Evolutionary conservation across 1,140 invertebrate species (phyloP), one percentile per base, ranked within the genome.

Genomic region (Choristoneura fumiferana): DNA sequence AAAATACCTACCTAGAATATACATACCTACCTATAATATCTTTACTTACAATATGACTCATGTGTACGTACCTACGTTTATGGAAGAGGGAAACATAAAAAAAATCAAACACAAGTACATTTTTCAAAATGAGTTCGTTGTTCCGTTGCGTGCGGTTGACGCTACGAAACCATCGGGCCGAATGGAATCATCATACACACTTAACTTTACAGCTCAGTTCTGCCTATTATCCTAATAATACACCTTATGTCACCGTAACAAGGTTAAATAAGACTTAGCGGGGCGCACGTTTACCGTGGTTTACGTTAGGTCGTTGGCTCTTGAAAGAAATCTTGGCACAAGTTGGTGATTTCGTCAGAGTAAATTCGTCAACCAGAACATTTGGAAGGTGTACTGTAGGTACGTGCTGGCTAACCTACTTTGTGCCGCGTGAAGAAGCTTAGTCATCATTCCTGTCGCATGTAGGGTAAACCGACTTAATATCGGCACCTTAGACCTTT

Each of bases 291-390:
- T 54, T 58, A 67, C 62, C 60, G 40, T 65, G 54, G 69, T 60
- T 58, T 60, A 58, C 56, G 58, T 58, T 71, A 75, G 84, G 84
- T 87, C 81, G 74, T 79, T 87, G 84, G 69, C 84, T 84, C 74
- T 80, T 73, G 67, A 76, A 84, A 84, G 76, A 84, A 83, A 83
- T 83, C 77, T 87, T 87, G 81, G 84, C 84, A 87, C 70, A 73
- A 67, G 72, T 60, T 70, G 59, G 62, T 69, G 71, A 80, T 83
- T 84, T 86, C 81, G 78, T 84, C 78, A 83, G 78, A 77, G 73
- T 74, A 80, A 81, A 78, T 82, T 76, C 69, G 79, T 86, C 80
- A 78, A 81, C 75, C 71, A 69, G 74, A 76, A 75, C 65, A 17
- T 45, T 49, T 49, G 18, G 43, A 49, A 49, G 43, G 43, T 49